Evolutionary conservation across 2,113 vertebrate genomes (phyloP), one percentile per base, ranked within the genome.

Genomic region (Agapornis roseicollis): DNA sequence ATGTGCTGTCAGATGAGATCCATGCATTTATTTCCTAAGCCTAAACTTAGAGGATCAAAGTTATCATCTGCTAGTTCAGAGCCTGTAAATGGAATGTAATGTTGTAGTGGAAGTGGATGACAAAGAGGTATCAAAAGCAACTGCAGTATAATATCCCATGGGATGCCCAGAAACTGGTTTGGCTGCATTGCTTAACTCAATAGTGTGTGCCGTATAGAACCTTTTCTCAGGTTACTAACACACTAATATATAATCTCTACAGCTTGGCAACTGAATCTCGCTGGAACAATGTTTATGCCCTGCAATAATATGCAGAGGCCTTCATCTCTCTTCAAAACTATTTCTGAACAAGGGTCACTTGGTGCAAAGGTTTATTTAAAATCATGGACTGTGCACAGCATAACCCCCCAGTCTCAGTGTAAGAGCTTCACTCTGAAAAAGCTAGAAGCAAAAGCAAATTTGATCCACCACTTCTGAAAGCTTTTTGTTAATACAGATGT

Each of bases 151-250:
- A 73, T 24, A 61, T 87, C 94, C 61, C 84, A 9, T 0, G 2
- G 84, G 86, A 52, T 3, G 11, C 20, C 25, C 27, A 23, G 80
- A 17, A 77, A 5, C 29, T 27, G 89, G 20, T 47, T 4, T 60
- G 84, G 50, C 86, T 49, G 12, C 8, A 0, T 2, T 52, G 89
- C 83, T 76, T 55, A 68, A 44, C 66, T 76, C 55, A 7, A 4
- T 1, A 39, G 74, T 1, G 0, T 25, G 3, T 1, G 2, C 52
- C 8, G 0, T 7, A 31, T 46, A 55, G 88, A 63, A 27, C 49
- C 60, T 82, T 49, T 23, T 16, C 91, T 87, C 81, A 28, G 33
- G 73, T 84, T 87, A 18, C 84, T 33, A 41, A 60, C 25, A 16
- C 27, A 0, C 11, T 29, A 28, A 14, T 37, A 53, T 6, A 9